Conservation (phyloP, 2,797 vertebrate species). For the Gephyroberyx darwinii region DNA sequence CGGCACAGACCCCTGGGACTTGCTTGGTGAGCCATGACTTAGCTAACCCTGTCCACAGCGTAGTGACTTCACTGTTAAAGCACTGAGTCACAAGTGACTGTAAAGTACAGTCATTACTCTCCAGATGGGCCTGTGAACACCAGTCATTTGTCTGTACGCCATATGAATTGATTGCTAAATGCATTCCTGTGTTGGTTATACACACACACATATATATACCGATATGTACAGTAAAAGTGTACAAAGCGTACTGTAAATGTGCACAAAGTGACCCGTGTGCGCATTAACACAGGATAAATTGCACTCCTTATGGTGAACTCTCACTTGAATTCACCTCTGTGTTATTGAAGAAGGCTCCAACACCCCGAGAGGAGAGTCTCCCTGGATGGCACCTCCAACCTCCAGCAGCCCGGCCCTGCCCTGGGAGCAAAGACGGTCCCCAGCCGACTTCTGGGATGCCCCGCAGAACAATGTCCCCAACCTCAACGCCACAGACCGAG, state of each 20-base stretch:
- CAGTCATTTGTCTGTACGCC: background rate
- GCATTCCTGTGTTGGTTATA: background rate
- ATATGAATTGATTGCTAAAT: background rate
- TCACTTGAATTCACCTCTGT: constrained; percentile 18
- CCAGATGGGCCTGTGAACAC: background rate
- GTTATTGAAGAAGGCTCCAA: constrained; percentile 59
- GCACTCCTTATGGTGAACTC: background rate
- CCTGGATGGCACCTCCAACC: constrained; percentile 77
- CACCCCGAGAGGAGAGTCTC: constrained; percentile 51
- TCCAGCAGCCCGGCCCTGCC: constrained; percentile 73
- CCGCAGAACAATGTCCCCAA: constrained; percentile 55
- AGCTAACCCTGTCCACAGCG: background rate
- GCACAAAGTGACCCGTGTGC: background rate
- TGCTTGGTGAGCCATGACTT: constrained; percentile 72
- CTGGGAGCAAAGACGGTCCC: constrained; percentile 69
- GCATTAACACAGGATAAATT: too few species aligned
- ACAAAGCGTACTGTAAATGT: background rate
- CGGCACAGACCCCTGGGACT: constrained; percentile 79
- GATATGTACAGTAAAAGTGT: background rate
- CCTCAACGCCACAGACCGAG: constrained; percentile 41
- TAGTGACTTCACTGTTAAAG: constrained; percentile 10
- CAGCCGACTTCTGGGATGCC: constrained; percentile 75
- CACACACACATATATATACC: background rate
- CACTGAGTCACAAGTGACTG: constrained; percentile 6
- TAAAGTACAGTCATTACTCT: background rate